Evolutionary conservation across 2,888 invertebrate genomes (phyloP).

Genomic region (Netelia melanura): DNA sequence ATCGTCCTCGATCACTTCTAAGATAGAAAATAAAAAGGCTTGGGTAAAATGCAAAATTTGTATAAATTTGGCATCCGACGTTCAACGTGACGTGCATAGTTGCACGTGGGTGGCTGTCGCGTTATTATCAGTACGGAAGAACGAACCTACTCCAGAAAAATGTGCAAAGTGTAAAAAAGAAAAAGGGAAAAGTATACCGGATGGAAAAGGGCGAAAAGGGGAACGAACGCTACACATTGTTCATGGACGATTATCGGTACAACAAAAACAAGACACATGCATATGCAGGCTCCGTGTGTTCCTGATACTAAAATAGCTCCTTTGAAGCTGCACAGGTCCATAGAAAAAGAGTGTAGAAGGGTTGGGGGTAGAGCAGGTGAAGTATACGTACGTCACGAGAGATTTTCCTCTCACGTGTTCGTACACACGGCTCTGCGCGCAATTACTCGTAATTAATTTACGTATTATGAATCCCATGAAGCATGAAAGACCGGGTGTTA

Average conservation of each 20-base stretch:
- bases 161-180: background rate
- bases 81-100: background rate
- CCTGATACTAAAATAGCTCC: conserved; percentile 63
- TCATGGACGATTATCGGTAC: conserved; percentile 18
- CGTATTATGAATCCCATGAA: conserved; percentile 67
- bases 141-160: too few species aligned
- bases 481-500: conserved; percentile 4
- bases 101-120: background rate
- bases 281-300: conserved; percentile 40
- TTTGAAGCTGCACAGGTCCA: conserved; percentile 64
- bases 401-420: conserved; percentile 50
- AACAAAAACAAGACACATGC: conserved; percentile 1
- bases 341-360: conserved; percentile 21
- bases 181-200: conserved; percentile 1
- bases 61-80: too few species aligned
- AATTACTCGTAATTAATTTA: conserved; percentile 74
- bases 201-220: conserved; percentile 25
- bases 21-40: too few species aligned
- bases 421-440: conserved; percentile 60
- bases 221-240: conserved; percentile 29
- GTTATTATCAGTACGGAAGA: too few species aligned
- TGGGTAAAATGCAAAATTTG: too few species aligned
- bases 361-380: conserved; percentile 48
- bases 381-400: conserved; percentile 66
- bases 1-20: too few species aligned